phyloP scores from a whole-genome alignment of 1,140 invertebrate species.

The Sinella curviseta region DNA sequence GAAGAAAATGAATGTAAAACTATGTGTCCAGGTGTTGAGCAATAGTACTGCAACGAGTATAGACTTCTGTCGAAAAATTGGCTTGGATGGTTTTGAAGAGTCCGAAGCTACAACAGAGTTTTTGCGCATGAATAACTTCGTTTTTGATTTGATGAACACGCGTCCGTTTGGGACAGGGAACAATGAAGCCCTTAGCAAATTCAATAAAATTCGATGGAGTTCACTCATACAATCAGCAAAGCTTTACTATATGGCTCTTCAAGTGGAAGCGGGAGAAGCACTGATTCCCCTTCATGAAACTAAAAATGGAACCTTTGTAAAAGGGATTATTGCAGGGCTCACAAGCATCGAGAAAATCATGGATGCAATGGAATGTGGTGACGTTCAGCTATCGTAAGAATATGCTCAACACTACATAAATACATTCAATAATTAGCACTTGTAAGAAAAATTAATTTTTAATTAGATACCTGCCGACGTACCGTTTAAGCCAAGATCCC shows the following conservation, averaged over 20 bases:
- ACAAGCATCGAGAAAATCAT: neutral
- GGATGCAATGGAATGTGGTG: neutral
- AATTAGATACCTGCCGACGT: neutral
- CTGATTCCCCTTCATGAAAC: neutral
- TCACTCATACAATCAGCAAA: neutral
- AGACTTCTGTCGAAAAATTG: conserved; percentile 43
- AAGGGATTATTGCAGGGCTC: neutral
- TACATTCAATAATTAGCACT: neutral
- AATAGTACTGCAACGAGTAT: conserved; percentile 48
- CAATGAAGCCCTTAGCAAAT: neutral
- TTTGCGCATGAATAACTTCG: neutral
- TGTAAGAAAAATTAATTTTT: too few species aligned
- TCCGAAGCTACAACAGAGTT: neutral
- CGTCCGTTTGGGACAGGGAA: neutral
- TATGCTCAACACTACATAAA: neutral
- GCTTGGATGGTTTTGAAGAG: neutral
- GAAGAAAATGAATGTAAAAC: conserved; percentile 53
- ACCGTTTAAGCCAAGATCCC: neutral
- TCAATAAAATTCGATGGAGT: neutral
- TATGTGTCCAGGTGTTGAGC: conserved; percentile 52
- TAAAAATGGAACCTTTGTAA: neutral
- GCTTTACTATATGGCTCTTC: neutral
- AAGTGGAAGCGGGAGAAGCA: neutral
- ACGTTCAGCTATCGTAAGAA: neutral
- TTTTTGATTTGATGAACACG: neutral